These are phyloP conservation scores for Acestrorhynchus altus DNA, from an alignment of 2,797 vertebrate genomes.

Conservation along the genomic window DNA sequence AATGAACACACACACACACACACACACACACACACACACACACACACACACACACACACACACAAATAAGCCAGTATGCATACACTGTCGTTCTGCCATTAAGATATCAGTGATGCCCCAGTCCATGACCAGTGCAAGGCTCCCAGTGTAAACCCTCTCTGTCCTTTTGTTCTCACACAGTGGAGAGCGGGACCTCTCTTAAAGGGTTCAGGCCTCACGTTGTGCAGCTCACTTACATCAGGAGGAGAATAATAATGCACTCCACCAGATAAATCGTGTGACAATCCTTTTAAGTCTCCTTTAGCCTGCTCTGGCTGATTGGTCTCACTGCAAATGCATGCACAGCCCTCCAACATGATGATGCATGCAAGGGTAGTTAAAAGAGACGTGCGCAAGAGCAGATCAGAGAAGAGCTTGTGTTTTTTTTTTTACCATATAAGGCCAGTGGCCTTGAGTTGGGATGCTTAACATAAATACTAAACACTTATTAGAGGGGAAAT, in stretches of 20 bases:
- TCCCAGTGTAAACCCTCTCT: slow-evolving; percentile 34
- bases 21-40: slow-evolving; percentile 47
- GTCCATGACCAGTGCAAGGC: slow-evolving; percentile 33
- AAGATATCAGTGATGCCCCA: slow-evolving; percentile 52
- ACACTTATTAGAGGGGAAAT: slow-evolving; percentile 15
- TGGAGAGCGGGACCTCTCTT: slow-evolving; percentile 49
- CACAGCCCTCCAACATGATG: slow-evolving; percentile 45
- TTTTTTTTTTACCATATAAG: background rate
- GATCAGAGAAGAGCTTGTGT: slow-evolving; percentile 41
- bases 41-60: background rate
- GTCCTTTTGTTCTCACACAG: slow-evolving; percentile 43
- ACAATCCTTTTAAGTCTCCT: slow-evolving; percentile 75
- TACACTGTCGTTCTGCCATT: slow-evolving; percentile 40
- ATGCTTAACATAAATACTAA: slow-evolving; percentile 22
- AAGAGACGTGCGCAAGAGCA: slow-evolving; percentile 28
- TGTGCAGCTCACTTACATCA: slow-evolving; percentile 73
- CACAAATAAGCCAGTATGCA: background rate
- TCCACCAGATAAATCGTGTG: slow-evolving; percentile 75
- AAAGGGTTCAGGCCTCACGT: slow-evolving; percentile 70
- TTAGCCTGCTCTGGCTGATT: slow-evolving; percentile 62
- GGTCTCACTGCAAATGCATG: slow-evolving; percentile 69
- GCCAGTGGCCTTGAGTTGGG: slow-evolving; percentile 4
- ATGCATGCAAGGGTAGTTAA: slow-evolving; percentile 28
- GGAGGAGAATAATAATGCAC: slow-evolving; percentile 78
- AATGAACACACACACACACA: slow-evolving; percentile 26